Evolutionary conservation across 2,888 invertebrate species (phyloP), one percentile per base, ranked within the genome.

Genomic region (Aporophyla nigra): DNA sequence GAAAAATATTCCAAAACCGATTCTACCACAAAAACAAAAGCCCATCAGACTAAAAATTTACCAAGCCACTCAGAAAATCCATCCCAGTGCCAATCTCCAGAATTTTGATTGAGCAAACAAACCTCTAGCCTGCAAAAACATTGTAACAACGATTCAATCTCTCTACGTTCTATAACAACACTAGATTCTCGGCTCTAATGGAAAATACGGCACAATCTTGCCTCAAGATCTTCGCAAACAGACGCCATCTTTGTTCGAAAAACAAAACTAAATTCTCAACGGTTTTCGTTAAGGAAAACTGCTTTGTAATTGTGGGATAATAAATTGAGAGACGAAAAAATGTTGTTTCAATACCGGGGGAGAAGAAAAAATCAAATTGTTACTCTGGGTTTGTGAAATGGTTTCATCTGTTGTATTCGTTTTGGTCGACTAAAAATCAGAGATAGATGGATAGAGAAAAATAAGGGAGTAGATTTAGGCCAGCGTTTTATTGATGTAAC

Each of bases 161-260:
- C 91, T 89, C 89, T 91, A 84, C 83, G 77, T 88, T 90, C 90
- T 93, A 89, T 85, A 89, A 93, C 89, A 94, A 93, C 94, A 93
- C 90, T 89, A 89, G 80, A 86, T 82, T 85, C 82, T 73, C 73
- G 76, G 40, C 73, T 89, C 90, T 95, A 94, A 94, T 94, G 94
- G 94, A 93, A 94, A 95, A 93, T 91, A 89, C 87, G 87, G 91
- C 93, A 89, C 94, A 95, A 95, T 95, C 95, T 93, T 92, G 90
- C 89, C 90, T 85, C 78, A 91, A 94, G 93, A 92, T 93, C 90
- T 91, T 85, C 76, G 93, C 93, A 94, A 94, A 94, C 91, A 93
- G 71, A 71, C 87, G 90, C 91, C 92, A 91, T 93, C 92, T 93
- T 91, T 88, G 88, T 87, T 80, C 78, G 87, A 91, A 90, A 91